A percentile compares a stretch with the other conserved stretches of the same genome.
phyloP scores from a whole-genome alignment of 2,797 vertebrate genomes.

The Pipistrellus nathusii region DNA sequence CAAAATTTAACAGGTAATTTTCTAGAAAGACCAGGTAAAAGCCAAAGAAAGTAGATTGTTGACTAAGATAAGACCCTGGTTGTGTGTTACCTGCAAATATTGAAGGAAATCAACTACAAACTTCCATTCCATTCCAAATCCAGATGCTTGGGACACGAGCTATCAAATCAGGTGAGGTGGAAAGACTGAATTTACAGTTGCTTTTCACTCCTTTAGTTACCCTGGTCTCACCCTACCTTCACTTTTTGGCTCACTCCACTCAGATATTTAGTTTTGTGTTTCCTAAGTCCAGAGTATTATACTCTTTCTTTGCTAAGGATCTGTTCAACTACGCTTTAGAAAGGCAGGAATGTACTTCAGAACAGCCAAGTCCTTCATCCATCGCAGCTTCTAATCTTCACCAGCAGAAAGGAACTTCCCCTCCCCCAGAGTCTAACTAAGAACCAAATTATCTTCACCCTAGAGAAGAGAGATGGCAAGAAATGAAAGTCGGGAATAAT shows the following conservation, averaged over 20 bases:
- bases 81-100: not conserved
- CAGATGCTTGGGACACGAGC: not conserved
- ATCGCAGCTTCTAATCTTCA: not conserved
- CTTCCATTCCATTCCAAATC: not conserved
- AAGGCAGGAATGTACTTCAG: not conserved
- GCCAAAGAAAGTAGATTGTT: not conserved
- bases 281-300: not conserved
- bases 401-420: not conserved
- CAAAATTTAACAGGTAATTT: not conserved
- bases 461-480: not conserved
- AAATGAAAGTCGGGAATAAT: not conserved
- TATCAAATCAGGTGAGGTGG: not conserved
- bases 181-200: not conserved
- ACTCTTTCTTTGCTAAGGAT: not conserved
- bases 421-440: not conserved
- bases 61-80: not conserved
- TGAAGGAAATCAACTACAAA: not conserved
- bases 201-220: not conserved
- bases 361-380: not conserved
- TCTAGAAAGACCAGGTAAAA: not conserved
- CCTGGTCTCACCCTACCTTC: not conserved
- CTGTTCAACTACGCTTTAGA: not conserved
- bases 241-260: not conserved
- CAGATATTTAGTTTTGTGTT: not conserved
- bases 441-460: not conserved